Conservation (phyloP, 2,888 invertebrate species). For the Drosophila sordidapex region DNA sequence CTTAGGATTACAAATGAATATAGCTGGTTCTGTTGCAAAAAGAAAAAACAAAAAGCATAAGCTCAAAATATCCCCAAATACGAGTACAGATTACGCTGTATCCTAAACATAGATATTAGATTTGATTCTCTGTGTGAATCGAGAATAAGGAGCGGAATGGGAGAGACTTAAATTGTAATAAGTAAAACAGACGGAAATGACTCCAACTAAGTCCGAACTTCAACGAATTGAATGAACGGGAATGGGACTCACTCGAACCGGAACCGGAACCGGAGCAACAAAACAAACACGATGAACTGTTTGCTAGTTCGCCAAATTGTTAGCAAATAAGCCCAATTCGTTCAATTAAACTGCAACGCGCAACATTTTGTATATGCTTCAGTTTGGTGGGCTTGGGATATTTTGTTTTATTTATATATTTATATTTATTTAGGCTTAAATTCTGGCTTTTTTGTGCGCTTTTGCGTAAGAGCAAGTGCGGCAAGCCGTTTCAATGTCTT, state of each 20-base stretch:
- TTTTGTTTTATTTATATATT: background rate
- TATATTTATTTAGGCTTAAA: background rate
- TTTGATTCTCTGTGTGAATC: background rate
- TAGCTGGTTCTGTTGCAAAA: constrained; percentile 27
- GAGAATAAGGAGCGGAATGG: background rate
- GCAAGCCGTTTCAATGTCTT: constrained; percentile 18
- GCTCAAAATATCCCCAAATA: constrained; percentile 37
- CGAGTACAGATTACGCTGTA: constrained; percentile 28
- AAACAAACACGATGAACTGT: background rate
- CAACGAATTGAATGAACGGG: background rate
- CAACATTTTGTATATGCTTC: background rate
- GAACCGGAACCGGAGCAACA: background rate
- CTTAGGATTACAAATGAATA: constrained; percentile 17
- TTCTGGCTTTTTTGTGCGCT: background rate
- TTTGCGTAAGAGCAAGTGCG: constrained; percentile 12
- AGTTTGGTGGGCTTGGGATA: background rate
- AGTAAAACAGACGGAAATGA: background rate
- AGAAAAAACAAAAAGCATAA: background rate
- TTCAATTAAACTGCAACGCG: constrained; percentile 1
- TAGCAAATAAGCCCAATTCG: background rate
- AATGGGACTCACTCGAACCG: background rate
- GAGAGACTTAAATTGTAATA: background rate
- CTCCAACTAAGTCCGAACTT: background rate
- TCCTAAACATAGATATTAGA: constrained; percentile 1
- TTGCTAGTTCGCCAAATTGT: background rate